A percentile compares a stretch with the other conserved stretches of the same genome.
These are phyloP conservation scores for Choloepus didactylus DNA, from an alignment of 2,797 vertebrate species.

Conservation along the genomic window DNA sequence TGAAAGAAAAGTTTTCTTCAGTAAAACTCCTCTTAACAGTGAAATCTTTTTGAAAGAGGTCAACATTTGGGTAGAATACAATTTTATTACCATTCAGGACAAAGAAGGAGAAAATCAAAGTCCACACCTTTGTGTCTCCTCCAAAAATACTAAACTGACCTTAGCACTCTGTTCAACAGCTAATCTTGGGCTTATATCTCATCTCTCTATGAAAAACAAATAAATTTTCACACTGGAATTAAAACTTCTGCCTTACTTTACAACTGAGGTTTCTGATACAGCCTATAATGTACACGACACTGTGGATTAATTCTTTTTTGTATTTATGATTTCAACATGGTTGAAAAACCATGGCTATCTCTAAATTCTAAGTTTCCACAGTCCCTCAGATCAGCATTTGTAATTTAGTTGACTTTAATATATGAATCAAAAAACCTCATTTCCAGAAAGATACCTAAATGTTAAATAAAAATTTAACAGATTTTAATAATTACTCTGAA, in stretches of 20 bases:
- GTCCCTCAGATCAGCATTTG: slow-evolving; percentile 78
- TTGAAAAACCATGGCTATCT: slow-evolving; percentile 77
- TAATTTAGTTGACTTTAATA: slow-evolving; percentile 83
- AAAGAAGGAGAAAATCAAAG: slow-evolving; percentile 55
- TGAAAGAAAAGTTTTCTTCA: slow-evolving; percentile 15
- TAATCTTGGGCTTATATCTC: background rate
- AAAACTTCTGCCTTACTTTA: slow-evolving; percentile 43
- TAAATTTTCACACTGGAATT: background rate
- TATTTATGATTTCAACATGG: slow-evolving; percentile 68
- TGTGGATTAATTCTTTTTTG: slow-evolving; percentile 63
- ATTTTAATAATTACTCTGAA: slow-evolving; percentile 87
- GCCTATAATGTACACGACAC: slow-evolving; percentile 40
- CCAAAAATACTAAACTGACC: background rate
- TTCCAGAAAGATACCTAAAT: slow-evolving; percentile 80
- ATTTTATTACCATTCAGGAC: background rate
- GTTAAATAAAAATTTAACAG: slow-evolving; percentile 86
- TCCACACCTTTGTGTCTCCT: background rate
- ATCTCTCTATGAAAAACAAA: background rate
- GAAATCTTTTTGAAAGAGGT: background rate
- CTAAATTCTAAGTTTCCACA: slow-evolving; percentile 82
- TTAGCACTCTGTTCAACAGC: background rate
- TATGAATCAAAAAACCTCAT: slow-evolving; percentile 66
- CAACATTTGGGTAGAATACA: background rate
- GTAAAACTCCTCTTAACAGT: background rate
- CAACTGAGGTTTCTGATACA: slow-evolving; percentile 27